phyloP scores from a whole-genome alignment of 2,888 invertebrate genomes.

The Autographa pulchrina region DNA sequence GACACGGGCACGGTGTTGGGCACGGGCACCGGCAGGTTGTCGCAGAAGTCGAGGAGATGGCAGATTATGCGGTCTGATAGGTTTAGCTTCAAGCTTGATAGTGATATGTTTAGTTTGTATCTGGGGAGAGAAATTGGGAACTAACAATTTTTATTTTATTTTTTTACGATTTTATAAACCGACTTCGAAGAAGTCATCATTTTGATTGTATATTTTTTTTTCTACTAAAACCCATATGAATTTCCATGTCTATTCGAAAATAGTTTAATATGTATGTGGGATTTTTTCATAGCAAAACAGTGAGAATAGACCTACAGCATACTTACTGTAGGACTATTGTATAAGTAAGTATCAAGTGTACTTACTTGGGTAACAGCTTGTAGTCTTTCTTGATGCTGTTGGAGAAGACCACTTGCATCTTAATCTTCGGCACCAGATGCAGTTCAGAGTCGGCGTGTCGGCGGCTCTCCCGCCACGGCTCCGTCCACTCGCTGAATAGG shows the following conservation, averaged over 20 bases:
- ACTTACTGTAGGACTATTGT: too few species aligned
- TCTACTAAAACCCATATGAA: too few species aligned
- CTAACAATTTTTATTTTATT: too few species aligned
- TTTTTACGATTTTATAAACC: too few species aligned
- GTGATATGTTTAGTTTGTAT: slow-evolving; percentile 93
- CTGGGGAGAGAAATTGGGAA: slow-evolving; percentile 77
- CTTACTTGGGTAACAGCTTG: slow-evolving; percentile 91
- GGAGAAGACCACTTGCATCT: slow-evolving; percentile 91
- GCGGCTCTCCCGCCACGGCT: slow-evolving; percentile 93
- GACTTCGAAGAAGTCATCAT: too few species aligned
- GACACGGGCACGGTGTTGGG: slow-evolving; percentile 86
- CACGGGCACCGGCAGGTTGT: slow-evolving; percentile 83
- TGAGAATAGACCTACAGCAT: too few species aligned
- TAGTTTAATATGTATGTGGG: too few species aligned
- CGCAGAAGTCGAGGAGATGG: slow-evolving; percentile 90
- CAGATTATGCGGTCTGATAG: slow-evolving; percentile 93
- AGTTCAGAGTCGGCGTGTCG: slow-evolving; percentile 92
- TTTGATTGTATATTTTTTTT: too few species aligned
- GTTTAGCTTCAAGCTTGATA: slow-evolving; percentile 93
- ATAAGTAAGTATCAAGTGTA: neutral
- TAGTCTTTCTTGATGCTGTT: slow-evolving; percentile 93
- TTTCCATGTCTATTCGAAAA: too few species aligned
- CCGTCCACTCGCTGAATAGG: slow-evolving; percentile 90
- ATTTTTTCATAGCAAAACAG: too few species aligned
- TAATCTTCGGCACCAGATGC: slow-evolving; percentile 92